phyloP scores from a whole-genome alignment of 2,888 invertebrate genomes.

The Orthosia incerta region DNA sequence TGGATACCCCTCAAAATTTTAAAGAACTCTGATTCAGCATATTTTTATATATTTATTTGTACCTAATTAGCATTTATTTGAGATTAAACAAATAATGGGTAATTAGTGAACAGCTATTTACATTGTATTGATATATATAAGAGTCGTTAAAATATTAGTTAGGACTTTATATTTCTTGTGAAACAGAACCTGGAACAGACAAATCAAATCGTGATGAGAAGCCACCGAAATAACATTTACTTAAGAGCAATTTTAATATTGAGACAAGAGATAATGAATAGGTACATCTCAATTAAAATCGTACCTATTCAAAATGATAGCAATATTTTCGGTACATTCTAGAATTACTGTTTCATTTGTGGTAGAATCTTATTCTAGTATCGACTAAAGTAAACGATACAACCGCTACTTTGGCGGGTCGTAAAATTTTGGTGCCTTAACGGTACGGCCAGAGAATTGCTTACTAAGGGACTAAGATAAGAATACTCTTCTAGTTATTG shows the following conservation, averaged over 20 bases:
- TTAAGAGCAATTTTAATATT: background rate
- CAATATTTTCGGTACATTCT: background rate
- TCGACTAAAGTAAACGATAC: constrained; percentile 39
- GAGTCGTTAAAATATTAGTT: background rate
- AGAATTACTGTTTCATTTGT: background rate
- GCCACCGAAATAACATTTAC: background rate
- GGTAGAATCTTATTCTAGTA: constrained; percentile 7
- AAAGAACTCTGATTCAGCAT: background rate
- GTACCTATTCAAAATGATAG: background rate
- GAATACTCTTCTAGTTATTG: constrained; percentile 13
- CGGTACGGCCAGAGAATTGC: constrained; percentile 3
- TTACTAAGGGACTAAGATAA: constrained; percentile 7
- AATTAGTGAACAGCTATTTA: background rate
- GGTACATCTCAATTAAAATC: background rate
- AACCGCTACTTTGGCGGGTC: constrained; percentile 17
- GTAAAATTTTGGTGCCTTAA: constrained; percentile 30
- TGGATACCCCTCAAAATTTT: background rate
- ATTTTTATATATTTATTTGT: background rate
- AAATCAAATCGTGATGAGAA: background rate
- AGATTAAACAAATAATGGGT: no score
- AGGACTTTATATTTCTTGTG: background rate
- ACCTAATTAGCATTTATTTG: no score
- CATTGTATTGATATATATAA: background rate
- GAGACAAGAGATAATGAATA: background rate
- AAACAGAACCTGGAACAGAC: background rate